Evolutionary conservation across 2,888 invertebrate species (phyloP), one percentile per base, ranked within the genome.

Genomic region (Rhagophthalmus giganteus): DNA sequence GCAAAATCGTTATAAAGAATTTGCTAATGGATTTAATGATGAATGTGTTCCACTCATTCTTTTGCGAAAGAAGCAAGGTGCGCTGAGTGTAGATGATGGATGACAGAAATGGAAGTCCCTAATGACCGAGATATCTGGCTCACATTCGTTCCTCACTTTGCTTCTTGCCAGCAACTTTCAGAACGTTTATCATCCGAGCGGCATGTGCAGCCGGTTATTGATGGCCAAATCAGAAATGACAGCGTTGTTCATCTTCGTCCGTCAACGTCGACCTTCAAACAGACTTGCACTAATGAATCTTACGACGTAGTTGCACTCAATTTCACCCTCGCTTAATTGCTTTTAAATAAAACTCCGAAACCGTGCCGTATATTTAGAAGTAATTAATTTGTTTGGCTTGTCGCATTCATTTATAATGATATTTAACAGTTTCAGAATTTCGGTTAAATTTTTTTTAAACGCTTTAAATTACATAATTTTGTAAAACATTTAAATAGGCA

Each of bases 221-320:
- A 73, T 73, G 71, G 68, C 68, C 70, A 68, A 71, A 72, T 72
- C 72, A 70, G 69, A 70, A 71, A 71, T 71, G 71, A 70, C 72
- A 69, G 68, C 61, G 69, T 62, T 69, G 72, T 73, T 72, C 72
- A 70, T 73, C 73, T 70, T 70, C 66, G 72, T 72, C 71, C 70
- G 61, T 70, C 70, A 68, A 62, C 66, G 67, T 62, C 66, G 61
- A 59, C 58, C 60, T 60, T 60, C 57, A 54, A 55, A 55, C 58
- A 58, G 58, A 57, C 60, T 60, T 58, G 51, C 62, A 55, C 66
- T 71, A 71, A 71, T 70, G 69, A 69, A 67, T 63, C 59, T 60
- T 62, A 66, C 66, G 67, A 68, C 65, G 64, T 59, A 57, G 58
- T 59, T 58, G 54, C 57, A 58, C 58, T 58, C 44, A 45, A 52